phyloP scores from a whole-genome alignment of 2,888 invertebrate species.

The Epistrophella euchroma region DNA sequence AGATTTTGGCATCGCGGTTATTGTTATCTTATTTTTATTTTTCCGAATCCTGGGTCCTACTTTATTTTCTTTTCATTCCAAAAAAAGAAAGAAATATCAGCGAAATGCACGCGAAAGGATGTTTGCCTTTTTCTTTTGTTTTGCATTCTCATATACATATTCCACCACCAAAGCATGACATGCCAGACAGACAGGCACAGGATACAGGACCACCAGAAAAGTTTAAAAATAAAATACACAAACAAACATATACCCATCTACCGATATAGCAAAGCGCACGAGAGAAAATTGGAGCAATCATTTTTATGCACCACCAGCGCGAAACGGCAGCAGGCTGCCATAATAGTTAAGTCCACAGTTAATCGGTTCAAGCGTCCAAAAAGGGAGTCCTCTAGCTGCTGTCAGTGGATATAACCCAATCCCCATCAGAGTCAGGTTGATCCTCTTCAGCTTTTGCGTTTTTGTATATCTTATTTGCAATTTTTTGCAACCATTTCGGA shows the following conservation, averaged over 20 bases:
- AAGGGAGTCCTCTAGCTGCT: slow-evolving; percentile 51
- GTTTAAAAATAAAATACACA: neutral
- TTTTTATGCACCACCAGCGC: slow-evolving; percentile 75
- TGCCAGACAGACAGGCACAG: slow-evolving; percentile 51
- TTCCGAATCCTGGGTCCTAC: slow-evolving; percentile 46
- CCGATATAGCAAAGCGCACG: neutral
- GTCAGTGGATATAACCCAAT: slow-evolving; percentile 57
- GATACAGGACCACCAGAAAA: slow-evolving; percentile 48
- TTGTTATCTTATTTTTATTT: slow-evolving; percentile 71
- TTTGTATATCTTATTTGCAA: slow-evolving; percentile 62
- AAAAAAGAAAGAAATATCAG: slow-evolving; percentile 35
- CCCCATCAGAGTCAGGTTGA: slow-evolving; percentile 38
- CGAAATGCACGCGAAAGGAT: slow-evolving; percentile 66
- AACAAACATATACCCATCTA: neutral
- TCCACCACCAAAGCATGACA: slow-evolving; percentile 69
- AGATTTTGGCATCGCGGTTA: slow-evolving; percentile 72
- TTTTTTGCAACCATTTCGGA: slow-evolving; percentile 40
- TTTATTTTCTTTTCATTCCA: slow-evolving; percentile 36
- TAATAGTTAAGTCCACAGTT: slow-evolving; percentile 76
- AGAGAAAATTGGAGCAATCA: slow-evolving; percentile 75
- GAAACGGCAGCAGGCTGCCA: slow-evolving; percentile 75
- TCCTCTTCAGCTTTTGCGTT: slow-evolving; percentile 50
- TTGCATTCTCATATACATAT: slow-evolving; percentile 3
- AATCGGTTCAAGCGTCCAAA: slow-evolving; percentile 59
- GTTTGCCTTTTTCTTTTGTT: slow-evolving; percentile 63